phyloP scores from a whole-genome alignment of 2,888 invertebrate species.

The Aspidiotus destructor region DNA sequence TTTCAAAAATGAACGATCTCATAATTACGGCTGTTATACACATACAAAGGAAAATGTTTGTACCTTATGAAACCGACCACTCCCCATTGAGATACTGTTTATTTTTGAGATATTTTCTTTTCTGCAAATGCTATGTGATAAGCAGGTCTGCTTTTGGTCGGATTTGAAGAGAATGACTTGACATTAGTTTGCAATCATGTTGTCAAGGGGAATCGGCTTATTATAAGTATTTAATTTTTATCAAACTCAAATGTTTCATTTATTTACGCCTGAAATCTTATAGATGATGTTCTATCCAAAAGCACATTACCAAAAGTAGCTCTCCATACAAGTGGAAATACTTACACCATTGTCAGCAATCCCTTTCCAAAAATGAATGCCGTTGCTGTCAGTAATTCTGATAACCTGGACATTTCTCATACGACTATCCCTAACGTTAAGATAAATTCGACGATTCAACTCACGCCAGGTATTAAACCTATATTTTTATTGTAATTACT shows the following conservation, averaged over 20 bases:
- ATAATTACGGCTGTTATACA: too few relatives aligned
- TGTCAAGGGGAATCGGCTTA: too few relatives aligned
- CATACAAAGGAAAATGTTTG: too few relatives aligned
- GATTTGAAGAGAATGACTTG: too few relatives aligned
- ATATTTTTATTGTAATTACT: too few relatives aligned
- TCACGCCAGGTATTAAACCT: neutral
- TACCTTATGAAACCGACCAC: too few relatives aligned
- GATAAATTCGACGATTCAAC: constrained; percentile 2
- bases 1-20: too few relatives aligned
- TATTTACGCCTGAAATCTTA: neutral
- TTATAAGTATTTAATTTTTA: too few relatives aligned
- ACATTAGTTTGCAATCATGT: too few relatives aligned
- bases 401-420: neutral
- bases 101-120: neutral
- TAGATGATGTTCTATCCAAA: neutral
- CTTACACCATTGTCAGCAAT: constrained; percentile 18
- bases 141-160: too few relatives aligned
- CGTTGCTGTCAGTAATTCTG: neutral
- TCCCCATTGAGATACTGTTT: neutral
- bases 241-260: too few relatives aligned
- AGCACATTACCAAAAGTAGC: constrained; percentile 23
- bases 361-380: constrained; percentile 13
- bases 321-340: constrained; percentile 10
- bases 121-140: neutral
- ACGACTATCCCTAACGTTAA: constrained; percentile 5